Conservation (phyloP, 2,888 invertebrate genomes). For the Anoncus sp. region DNA sequence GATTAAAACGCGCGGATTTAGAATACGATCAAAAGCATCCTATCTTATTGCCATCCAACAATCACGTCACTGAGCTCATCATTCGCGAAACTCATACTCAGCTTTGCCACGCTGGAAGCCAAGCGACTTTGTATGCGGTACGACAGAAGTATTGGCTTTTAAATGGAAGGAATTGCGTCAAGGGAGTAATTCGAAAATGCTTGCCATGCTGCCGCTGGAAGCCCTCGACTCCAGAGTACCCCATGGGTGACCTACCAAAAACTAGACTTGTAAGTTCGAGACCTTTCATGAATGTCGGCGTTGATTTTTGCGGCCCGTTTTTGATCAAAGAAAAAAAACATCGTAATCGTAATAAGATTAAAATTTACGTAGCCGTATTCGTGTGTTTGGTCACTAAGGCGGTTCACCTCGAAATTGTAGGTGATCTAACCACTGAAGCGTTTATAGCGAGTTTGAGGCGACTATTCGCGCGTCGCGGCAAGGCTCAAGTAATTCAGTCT, state of each 20-base stretch:
- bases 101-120: constrained; percentile 66
- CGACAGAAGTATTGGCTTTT: constrained; percentile 66
- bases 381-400: constrained; percentile 20
- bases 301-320: constrained; percentile 71
- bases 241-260: constrained; percentile 70
- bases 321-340: constrained; percentile 66
- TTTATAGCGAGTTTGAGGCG: constrained; percentile 19
- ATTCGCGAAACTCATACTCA: constrained; percentile 55
- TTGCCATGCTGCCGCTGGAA: constrained; percentile 64
- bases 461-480: constrained; percentile 15
- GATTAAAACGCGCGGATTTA: constrained; percentile 60
- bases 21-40: constrained; percentile 60
- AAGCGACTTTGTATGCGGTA: constrained; percentile 55
- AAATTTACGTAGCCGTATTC: constrained; percentile 53
- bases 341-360: constrained; percentile 45
- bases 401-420: constrained; percentile 10
- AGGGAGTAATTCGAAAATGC: constrained; percentile 63
- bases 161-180: constrained; percentile 62
- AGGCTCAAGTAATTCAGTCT: constrained; percentile 8
- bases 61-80: constrained; percentile 66
- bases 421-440: constrained; percentile 10
- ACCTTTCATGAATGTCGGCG: constrained; percentile 68
- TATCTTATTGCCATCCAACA: constrained; percentile 64
- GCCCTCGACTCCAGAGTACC: constrained; percentile 56
- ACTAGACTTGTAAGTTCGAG: constrained; percentile 54